Percentiles rank a stretch among this genome's conserved stretches.
Conservation (phyloP, 92 coral and sea anemone genomes). For the Porites divaricata region DNA sequence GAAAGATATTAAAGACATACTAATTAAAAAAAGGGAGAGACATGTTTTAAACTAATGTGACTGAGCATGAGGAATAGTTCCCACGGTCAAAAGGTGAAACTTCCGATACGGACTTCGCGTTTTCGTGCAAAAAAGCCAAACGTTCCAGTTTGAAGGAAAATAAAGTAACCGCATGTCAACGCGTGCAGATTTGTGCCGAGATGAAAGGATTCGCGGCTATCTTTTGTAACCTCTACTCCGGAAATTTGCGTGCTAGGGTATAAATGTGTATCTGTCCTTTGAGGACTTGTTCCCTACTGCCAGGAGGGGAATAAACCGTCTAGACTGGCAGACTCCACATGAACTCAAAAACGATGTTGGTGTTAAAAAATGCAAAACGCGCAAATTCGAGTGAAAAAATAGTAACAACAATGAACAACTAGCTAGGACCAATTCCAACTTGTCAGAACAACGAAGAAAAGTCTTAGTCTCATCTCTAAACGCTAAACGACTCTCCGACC, state of each 20-base stretch:
- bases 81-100: slow-evolving; percentile 27
- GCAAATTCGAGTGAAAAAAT: neutral
- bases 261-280: slow-evolving; percentile 29
- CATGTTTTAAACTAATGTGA: neutral
- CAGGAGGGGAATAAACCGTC: slow-evolving; percentile 29
- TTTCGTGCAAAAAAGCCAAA: slow-evolving; percentile 21
- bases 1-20: neutral
- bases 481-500: no score
- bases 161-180: slow-evolving; percentile 8
- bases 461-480: no score
- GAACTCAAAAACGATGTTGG: neutral
- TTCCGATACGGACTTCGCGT: slow-evolving; percentile 25
- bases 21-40: no score
- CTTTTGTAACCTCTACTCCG: slow-evolving; percentile 23
- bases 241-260: slow-evolving; percentile 31
- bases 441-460: no score
- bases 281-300: slow-evolving; percentile 10
- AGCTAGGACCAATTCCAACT: no score
- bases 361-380: neutral
- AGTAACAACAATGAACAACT: neutral
- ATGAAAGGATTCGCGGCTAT: slow-evolving; percentile 31
- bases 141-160: neutral
- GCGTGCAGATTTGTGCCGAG: neutral
- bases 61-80: neutral
- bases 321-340: slow-evolving; percentile 41